These are phyloP conservation scores for Pogonomyrmex californicus DNA, from an alignment of 1,140 invertebrate species.

Conservation along the genomic window DNA sequence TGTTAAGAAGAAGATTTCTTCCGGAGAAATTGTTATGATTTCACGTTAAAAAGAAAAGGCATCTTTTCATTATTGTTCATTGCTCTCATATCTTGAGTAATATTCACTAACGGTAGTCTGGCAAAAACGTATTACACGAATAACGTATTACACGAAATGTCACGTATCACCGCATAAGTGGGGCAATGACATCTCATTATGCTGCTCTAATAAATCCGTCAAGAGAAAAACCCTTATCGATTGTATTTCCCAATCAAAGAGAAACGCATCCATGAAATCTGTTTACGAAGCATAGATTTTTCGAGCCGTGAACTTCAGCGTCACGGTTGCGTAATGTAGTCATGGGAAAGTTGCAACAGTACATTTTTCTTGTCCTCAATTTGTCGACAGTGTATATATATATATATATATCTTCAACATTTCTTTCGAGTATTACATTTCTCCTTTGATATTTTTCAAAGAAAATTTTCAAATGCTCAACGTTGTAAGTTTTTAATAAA, in stretches of 20 bases:
- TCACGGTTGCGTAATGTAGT: constrained; percentile 31
- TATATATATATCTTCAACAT: neutral
- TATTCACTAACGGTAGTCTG: neutral
- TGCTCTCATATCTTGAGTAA: neutral
- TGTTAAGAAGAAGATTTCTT: neutral
- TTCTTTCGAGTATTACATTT: neutral
- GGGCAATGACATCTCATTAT: constrained; percentile 34
- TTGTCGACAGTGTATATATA: neutral
- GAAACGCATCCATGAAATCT: constrained; percentile 37
- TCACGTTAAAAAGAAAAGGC: neutral
- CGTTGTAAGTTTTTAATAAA: neutral
- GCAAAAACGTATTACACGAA: constrained; percentile 34
- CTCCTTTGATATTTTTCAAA: neutral
- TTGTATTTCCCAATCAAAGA: constrained; percentile 43
- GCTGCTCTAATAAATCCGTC: constrained; percentile 28
- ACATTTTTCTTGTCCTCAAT: neutral
- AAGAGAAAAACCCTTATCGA: constrained; percentile 35
- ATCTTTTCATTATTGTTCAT: neutral
- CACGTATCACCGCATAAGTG: constrained; percentile 44
- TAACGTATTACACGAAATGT: neutral
- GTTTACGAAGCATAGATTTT: neutral
- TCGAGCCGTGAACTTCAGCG: constrained; percentile 59
- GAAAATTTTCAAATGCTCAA: neutral
- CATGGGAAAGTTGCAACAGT: neutral
- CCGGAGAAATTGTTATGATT: neutral